phyloP scores from a whole-genome alignment of 2,113 vertebrate genomes.

The Zingel zingel region DNA sequence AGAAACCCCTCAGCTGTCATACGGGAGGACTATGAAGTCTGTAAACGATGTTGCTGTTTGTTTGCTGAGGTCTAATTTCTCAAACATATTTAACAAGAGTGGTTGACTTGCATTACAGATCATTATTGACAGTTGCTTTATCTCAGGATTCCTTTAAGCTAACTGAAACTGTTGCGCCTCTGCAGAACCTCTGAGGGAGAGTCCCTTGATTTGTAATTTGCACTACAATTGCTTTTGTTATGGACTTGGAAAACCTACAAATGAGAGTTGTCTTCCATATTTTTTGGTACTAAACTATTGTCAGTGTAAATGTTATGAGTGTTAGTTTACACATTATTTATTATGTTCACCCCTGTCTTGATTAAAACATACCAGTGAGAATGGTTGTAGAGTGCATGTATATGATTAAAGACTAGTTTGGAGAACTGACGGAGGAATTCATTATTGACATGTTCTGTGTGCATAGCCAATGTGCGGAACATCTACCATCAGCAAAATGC shows the following conservation, averaged over 20 bases:
- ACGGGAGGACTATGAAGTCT: neutral
- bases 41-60: neutral
- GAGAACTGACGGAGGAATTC: constrained; percentile 5
- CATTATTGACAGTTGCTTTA: constrained; percentile 48
- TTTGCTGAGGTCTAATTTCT: constrained; percentile 4
- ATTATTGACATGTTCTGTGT: constrained; percentile 25
- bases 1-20: neutral
- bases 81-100: constrained; percentile 10
- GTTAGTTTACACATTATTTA: constrained; percentile 57
- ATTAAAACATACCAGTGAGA: constrained; percentile 19
- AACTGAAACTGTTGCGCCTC: constrained; percentile 50
- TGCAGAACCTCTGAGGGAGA: constrained; percentile 53
- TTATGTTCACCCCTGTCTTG: constrained; percentile 12
- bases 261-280: constrained; percentile 60
- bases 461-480: constrained; percentile 16
- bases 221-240: constrained; percentile 62
- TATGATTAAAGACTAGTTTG: constrained; percentile 5
- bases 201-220: constrained; percentile 61
- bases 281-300: constrained; percentile 57
- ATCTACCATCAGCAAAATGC: neutral
- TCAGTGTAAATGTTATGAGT: constrained; percentile 31
- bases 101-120: constrained; percentile 44
- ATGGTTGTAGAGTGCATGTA: constrained; percentile 50
- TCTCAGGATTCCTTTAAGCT: constrained; percentile 74
- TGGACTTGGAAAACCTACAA: constrained; percentile 34